Evolutionary conservation across 2,797 vertebrate species (phyloP), one percentile per base, ranked within the genome.

Genomic region (Gymnoscopelus braueri): DNA sequence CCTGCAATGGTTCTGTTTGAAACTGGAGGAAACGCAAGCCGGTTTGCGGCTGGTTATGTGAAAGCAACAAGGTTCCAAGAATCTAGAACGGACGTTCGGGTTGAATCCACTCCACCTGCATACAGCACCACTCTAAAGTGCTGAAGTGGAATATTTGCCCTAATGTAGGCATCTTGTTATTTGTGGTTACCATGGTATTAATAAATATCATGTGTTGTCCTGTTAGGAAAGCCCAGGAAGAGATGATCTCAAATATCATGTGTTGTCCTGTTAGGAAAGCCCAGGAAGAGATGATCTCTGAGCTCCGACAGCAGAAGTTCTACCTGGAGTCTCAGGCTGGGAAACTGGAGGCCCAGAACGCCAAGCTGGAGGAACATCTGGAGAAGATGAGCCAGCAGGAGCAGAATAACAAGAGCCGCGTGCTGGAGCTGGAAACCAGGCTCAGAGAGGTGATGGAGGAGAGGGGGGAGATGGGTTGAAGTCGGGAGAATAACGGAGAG

Each of bases 241-340:
- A 97, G 87, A 97, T 96, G 96, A 96, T 96, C 82, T 96, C 95
- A 5, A 35, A n/a, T n/a, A n/a, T n/a, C 48, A 23, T 70, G 19
- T 67, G 35, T 67, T 35, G 47, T 39, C 14, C 14, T 35, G 35
- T 15, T 80, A 97, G 96, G 95, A 96, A 96, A 95, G 95, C 96
- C 69, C 96, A 97, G 77, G 96, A 97, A 72, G 96, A 97, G 87
- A 97, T 96, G 96, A 96, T 96, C 82, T 96, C 95, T 60, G 96
- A 97, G 80, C 94, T 97, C 59, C 92, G 96, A 67, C 96, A 97
- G 71, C 96, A 97, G 89, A 97, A 97, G 79, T 96, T 97, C 90
- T 97, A 96, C 84, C 73, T 91, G 75, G 89, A 91, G 57, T 87
- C 86, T 91, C 89, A 93, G 94, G 87, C 86, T 82, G 89, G 89